These are phyloP conservation scores for Lota lota DNA, from an alignment of 2,113 vertebrate genomes.

Conservation along the genomic window DNA sequence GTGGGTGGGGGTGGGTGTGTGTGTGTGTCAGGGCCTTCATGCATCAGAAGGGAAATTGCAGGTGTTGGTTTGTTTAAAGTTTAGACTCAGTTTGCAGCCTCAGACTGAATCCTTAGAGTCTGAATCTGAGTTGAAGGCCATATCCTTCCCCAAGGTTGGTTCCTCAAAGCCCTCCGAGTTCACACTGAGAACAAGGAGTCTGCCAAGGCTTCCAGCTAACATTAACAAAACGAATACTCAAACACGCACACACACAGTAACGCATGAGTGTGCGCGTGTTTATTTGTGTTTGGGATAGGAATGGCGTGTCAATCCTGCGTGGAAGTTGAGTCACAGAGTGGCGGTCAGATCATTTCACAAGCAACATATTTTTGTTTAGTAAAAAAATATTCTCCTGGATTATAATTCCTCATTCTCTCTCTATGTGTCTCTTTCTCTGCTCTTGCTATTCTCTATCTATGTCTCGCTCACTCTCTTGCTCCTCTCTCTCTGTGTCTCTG, in stretches of 20 bases:
- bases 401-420: constrained; percentile 25
- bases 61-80: constrained; percentile 72
- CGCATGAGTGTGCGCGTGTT: too few species aligned
- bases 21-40: constrained; percentile 61
- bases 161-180: constrained; percentile 36
- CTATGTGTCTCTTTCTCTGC: background rate
- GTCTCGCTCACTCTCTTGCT: background rate
- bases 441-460: background rate
- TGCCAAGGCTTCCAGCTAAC: constrained; percentile 39
- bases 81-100: constrained; percentile 62
- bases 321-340: too few species aligned
- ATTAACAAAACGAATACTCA: constrained; percentile 11
- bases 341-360: too few species aligned
- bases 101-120: constrained; percentile 29
- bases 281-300: too few species aligned
- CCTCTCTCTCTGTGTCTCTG: background rate
- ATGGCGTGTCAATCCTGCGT: too few species aligned
- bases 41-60: constrained; percentile 69
- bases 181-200: background rate
- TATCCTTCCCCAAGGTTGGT: constrained; percentile 54
- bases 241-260: too few species aligned
- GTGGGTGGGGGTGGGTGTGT: constrained; percentile 28
- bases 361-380: too few species aligned
- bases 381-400: background rate
- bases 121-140: constrained; percentile 49